A percentile compares a stretch with the other conserved stretches of the same genome.
Conservation (phyloP, 2,888 invertebrate genomes). For the Cabera pusaria region DNA sequence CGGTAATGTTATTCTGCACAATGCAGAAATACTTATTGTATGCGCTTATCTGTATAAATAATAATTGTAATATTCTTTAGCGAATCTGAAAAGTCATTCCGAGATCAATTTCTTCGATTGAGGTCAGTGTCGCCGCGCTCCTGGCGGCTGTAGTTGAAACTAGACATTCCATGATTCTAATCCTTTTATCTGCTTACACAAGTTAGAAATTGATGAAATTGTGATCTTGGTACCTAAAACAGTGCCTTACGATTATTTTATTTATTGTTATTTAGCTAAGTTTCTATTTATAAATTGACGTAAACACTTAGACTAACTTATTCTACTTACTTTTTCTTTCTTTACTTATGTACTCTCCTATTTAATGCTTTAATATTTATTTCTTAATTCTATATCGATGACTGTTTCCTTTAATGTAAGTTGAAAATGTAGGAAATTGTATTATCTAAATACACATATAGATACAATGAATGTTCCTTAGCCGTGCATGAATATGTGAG, state of each 20-base stretch:
- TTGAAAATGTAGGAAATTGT: conserved; percentile 27
- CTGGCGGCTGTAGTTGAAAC: conserved; percentile 47
- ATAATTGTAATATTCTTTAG: conserved; percentile 58
- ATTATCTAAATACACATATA: conserved; percentile 25
- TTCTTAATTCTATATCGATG: conserved; percentile 40
- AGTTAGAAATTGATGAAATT: conserved; percentile 66
- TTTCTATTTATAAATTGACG: conserved; percentile 75
- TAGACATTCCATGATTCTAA: conserved; percentile 74
- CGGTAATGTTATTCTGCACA: conserved; percentile 84
- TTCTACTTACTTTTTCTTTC: conserved; percentile 50
- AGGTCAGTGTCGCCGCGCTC: conserved; percentile 41
- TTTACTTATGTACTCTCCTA: conserved; percentile 34
- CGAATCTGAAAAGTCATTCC: conserved; percentile 56
- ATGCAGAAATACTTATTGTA: conserved; percentile 82
- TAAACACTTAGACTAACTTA: conserved; percentile 62
- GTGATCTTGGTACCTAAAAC: conserved; percentile 79
- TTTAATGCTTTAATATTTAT: conserved; percentile 57
- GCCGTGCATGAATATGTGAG: conserved; percentile 33
- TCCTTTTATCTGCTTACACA: conserved; percentile 52
- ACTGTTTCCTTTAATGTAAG: conserved; percentile 41
- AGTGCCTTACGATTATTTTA: conserved; percentile 80
- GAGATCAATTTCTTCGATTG: conserved; percentile 49
- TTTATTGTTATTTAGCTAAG: conserved; percentile 80
- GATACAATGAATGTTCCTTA: conserved; percentile 35
- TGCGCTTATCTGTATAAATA: conserved; percentile 79